Base-by-base conservation (phyloP, 2,113 vertebrate species). In the Microtus ochrogaster region DNA sequence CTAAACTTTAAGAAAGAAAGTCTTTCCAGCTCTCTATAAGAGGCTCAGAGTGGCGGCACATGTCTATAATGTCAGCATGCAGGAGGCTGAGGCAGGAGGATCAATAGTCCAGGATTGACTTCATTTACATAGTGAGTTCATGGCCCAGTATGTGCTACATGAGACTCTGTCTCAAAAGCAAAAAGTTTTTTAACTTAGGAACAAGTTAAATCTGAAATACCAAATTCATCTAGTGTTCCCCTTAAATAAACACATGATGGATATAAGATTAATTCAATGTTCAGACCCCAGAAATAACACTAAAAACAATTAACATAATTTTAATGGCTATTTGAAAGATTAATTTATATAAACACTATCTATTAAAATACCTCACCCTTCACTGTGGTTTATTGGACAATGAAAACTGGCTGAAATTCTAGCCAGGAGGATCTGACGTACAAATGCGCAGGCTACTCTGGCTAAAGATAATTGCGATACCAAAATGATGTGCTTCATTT, bases 401-500 rank as follows among this genome's bases (percentile, higher is more conserved):
- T 47, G 30, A 22, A 86, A 94, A 61, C 58, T 95, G 39, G 28
- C 63, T 65, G 68, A 49, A 39, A 89, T 76, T 78, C 17, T 86
- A 94, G 52, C 55, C 81, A 58, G 93, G 52, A 93, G 21, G 66
- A 85, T 85, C n/a, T 74, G 28, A 39, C 82, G 52, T 63, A 89
- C 66, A 91, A 88, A 49, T 65, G 39, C 7, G 3, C 66, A 55
- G 49, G 89, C 63, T 49, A 74, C 92, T 93, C 47, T 96, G 65
- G 78, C 76, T 97, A 90, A 78, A 96, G 49, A 82, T 58, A 81
- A 81, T 39, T 81, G 36, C 26, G 85, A 85, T 47, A 41, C 83
- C 61, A 17, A 92, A 92, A 96, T 89, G 52, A 95, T 78, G 44
- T 78, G 47, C 47, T 41, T 83, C 83, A 73, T 78, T 96, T 94